Evolutionary conservation across 2,113 vertebrate genomes (phyloP).

Genomic region (Heteronetta atricapilla): DNA sequence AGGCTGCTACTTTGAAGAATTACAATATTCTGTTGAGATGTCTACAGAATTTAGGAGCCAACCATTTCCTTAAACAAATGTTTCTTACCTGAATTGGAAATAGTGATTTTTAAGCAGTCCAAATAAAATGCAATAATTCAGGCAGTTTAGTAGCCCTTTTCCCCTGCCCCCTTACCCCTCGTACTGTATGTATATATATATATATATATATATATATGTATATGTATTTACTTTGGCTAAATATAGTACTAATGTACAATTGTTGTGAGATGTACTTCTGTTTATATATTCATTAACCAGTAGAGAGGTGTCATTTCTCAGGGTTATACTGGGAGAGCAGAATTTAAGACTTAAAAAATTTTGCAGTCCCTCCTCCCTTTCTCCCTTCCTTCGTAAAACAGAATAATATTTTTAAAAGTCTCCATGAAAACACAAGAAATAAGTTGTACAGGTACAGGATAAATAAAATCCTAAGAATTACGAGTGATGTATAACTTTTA

Average conservation of each 20-base stretch:
- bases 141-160: neutral
- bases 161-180: too few relatives aligned
- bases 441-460: neutral
- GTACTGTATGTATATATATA: too few relatives aligned
- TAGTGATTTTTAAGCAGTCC: neutral
- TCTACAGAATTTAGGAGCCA: neutral
- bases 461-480: neutral
- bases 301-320: conserved; percentile 37
- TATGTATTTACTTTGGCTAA: neutral
- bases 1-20: neutral
- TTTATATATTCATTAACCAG: neutral
- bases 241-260: neutral
- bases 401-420: neutral
- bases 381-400: too few relatives aligned
- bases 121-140: neutral
- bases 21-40: neutral
- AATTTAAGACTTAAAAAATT: neutral
- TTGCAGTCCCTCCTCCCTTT: neutral
- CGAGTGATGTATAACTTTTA: neutral
- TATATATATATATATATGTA: too few relatives aligned
- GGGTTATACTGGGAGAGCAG: neutral
- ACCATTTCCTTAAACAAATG: neutral
- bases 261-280: neutral
- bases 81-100: neutral
- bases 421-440: neutral